phyloP scores from a whole-genome alignment of 2,888 invertebrate species.

The Melipona bicolor region DNA sequence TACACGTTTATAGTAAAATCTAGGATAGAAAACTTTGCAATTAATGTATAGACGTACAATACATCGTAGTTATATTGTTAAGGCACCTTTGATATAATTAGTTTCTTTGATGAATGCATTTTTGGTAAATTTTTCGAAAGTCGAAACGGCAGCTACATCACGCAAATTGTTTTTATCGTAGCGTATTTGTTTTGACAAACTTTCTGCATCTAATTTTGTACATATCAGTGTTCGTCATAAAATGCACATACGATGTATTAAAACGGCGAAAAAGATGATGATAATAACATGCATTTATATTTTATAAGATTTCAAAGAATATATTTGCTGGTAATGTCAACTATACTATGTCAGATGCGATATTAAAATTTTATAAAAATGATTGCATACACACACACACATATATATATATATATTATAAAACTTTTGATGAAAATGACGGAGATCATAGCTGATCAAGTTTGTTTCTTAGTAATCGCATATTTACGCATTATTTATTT shows the following conservation, averaged over 20 bases:
- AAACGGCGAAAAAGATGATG: conserved; percentile 17
- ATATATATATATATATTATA: too few species aligned
- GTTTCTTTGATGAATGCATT: background rate
- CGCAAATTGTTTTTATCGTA: conserved; percentile 16
- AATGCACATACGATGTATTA: conserved; percentile 6
- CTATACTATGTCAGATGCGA: background rate
- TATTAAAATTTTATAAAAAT: background rate
- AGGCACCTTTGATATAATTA: too few species aligned
- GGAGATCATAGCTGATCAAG: background rate
- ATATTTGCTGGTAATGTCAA: conserved; percentile 19
- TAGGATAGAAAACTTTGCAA: conserved; percentile 53
- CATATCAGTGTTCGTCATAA: conserved; percentile 53
- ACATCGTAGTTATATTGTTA: conserved; percentile 42
- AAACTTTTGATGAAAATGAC: background rate
- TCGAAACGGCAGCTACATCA: conserved; percentile 34
- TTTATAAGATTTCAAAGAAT: conserved; percentile 31
- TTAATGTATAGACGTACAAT: conserved; percentile 39
- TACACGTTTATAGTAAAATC: conserved; percentile 36
- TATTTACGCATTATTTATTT: conserved; percentile 44
- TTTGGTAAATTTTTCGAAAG: conserved; percentile 6
- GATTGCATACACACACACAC: background rate
- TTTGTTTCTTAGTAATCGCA: conserved; percentile 5
- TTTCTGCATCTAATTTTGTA: conserved; percentile 47
- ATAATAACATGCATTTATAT: conserved; percentile 49
- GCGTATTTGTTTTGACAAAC: conserved; percentile 26